Conservation (phyloP, 2,113 vertebrate genomes). For the Cyanoliseus patagonus region DNA sequence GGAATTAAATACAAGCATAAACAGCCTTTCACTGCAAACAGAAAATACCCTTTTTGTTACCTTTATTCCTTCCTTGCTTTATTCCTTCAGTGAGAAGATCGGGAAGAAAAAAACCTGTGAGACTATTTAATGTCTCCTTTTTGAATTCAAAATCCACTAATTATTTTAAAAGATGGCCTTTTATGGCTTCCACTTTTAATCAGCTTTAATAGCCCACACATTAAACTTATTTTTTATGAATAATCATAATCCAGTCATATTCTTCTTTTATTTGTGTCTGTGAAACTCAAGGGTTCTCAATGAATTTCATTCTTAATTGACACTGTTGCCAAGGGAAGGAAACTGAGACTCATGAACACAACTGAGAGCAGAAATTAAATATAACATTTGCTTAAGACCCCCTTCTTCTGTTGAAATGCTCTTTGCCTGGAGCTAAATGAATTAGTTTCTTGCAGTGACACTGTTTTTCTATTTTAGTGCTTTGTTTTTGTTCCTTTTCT, state of each 20-base stretch:
- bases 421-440: background rate
- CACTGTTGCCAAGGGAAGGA: background rate
- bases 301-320: background rate
- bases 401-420: background rate
- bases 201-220: background rate
- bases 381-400: background rate
- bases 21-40: background rate
- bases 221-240: background rate
- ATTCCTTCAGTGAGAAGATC: background rate
- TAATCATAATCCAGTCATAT: background rate
- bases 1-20: background rate
- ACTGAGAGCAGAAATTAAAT: background rate
- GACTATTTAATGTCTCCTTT: background rate
- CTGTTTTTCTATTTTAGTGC: background rate
- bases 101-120: background rate
- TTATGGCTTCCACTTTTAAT: background rate
- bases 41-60: background rate
- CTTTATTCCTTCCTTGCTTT: background rate
- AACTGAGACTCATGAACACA: background rate
- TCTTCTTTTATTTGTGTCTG: background rate
- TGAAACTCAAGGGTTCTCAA: background rate
- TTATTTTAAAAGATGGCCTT: background rate
- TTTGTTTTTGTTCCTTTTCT: background rate
- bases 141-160: background rate
- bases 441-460: background rate